Evolutionary conservation across 1,140 invertebrate species (phyloP).

Genomic region (Scaptomyza pallida): DNA sequence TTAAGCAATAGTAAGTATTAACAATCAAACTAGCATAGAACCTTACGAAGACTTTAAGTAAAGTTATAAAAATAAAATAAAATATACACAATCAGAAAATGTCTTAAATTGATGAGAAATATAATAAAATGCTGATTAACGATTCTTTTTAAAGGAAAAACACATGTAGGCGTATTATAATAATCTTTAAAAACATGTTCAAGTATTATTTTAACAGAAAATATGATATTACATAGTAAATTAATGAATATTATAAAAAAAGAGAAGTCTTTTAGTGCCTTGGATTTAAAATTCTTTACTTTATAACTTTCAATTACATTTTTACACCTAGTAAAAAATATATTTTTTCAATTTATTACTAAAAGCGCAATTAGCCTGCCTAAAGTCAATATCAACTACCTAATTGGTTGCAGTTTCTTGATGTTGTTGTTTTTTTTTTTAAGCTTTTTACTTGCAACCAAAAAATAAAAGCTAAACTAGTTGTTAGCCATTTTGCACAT

Average conservation of each 20-base stretch:
- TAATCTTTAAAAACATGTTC: not conserved
- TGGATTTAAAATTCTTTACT: not conserved
- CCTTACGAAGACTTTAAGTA: too few species aligned
- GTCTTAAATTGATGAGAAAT: too few species aligned
- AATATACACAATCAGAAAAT: too few species aligned
- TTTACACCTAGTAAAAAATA: slow-evolving; percentile 37
- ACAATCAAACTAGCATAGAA: slow-evolving; percentile 8
- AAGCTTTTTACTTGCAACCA: slow-evolving; percentile 38
- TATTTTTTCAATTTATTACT: slow-evolving; percentile 45
- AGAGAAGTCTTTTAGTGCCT: not conserved
- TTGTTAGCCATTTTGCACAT: slow-evolving; percentile 7
- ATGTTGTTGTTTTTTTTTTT: slow-evolving; percentile 16
- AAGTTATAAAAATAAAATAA: too few species aligned
- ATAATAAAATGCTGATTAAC: too few species aligned
- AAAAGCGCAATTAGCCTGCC: slow-evolving; percentile 64
- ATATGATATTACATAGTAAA: not conserved
- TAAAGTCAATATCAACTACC: slow-evolving; percentile 78
- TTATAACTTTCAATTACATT: slow-evolving; percentile 6
- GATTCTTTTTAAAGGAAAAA: not conserved
- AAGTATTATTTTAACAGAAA: not conserved
- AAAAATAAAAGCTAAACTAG: slow-evolving; percentile 59
- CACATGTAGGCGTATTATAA: not conserved
- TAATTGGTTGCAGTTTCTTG: slow-evolving; percentile 60
- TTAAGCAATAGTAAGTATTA: slow-evolving; percentile 89
- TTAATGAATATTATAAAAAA: not conserved